phyloP scores from a whole-genome alignment of 2,113 vertebrate genomes.

The Corythoichthys haematopterus region DNA sequence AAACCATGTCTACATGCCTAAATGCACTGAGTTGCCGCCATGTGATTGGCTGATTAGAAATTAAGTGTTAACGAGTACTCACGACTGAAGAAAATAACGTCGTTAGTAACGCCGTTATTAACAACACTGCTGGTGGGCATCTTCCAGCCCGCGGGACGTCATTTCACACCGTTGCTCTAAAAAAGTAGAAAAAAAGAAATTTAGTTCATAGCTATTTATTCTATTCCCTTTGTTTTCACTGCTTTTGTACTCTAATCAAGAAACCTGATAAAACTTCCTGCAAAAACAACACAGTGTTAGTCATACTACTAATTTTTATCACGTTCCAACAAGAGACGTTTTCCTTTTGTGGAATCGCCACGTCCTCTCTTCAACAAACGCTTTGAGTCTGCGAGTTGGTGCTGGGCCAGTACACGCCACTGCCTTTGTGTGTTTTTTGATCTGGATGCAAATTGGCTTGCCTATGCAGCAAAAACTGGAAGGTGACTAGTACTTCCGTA shows the following conservation, averaged over 20 bases:
- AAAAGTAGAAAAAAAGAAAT: neutral
- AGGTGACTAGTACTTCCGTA: constrained; percentile 15
- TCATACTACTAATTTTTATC: constrained; percentile 8
- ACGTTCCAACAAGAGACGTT: constrained; percentile 22
- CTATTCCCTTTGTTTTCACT: constrained; percentile 19
- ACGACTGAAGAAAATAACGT: too few species aligned
- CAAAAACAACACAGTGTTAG: neutral
- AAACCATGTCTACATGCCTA: too few species aligned
- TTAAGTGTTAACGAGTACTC: too few species aligned
- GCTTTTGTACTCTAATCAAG: constrained; percentile 38
- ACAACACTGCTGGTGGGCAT: too few species aligned
- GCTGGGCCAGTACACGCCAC: constrained; percentile 13
- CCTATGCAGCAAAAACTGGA: constrained; percentile 14
- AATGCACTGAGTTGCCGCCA: too few species aligned
- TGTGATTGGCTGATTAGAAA: too few species aligned
- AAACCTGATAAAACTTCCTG: constrained; percentile 28
- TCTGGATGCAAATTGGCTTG: constrained; percentile 38
- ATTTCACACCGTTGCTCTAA: too few species aligned
- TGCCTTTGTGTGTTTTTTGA: constrained; percentile 16
- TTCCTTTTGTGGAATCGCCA: constrained; percentile 11
- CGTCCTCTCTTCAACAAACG: constrained; percentile 16
- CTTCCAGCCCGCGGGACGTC: too few species aligned
- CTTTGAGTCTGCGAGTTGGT: constrained; percentile 19
- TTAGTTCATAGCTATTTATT: constrained; percentile 39
- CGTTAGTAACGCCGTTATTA: too few species aligned